These are phyloP conservation scores for Periparus ater DNA, from an alignment of 2,797 vertebrate genomes.

Conservation along the genomic window DNA sequence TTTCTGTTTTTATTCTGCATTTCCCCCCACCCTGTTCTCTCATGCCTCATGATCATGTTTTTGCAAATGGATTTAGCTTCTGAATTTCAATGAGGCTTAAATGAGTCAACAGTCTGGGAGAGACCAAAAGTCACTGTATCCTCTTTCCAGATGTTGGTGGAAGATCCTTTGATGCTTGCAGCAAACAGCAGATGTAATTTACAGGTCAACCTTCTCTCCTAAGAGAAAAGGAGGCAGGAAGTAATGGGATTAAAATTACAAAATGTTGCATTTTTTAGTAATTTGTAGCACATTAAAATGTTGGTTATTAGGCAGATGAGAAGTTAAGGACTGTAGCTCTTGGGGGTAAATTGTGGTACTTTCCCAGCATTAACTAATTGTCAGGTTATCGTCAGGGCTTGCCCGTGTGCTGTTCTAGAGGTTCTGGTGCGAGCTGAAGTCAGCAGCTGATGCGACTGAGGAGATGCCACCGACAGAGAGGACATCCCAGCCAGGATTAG, in stretches of 20 bases:
- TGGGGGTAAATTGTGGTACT: background rate
- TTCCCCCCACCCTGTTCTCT: background rate
- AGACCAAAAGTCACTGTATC: constrained; percentile 37
- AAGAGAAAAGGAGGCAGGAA: background rate
- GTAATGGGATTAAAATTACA: background rate
- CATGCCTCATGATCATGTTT: background rate
- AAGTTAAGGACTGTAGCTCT: background rate
- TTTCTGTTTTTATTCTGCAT: background rate
- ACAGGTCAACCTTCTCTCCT: background rate
- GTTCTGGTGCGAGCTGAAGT: background rate
- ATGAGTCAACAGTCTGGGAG: constrained; percentile 38
- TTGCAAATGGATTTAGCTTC: constrained; percentile 27
- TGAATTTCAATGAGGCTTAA: constrained; percentile 49
- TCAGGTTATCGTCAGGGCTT: background rate
- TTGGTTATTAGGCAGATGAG: background rate
- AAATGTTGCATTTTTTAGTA: background rate
- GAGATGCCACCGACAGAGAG: background rate
- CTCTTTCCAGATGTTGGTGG: constrained; percentile 49
- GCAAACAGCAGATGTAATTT: constrained; percentile 36
- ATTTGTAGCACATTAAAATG: background rate
- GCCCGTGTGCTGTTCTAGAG: rapidly evolving
- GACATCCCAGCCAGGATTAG: background rate
- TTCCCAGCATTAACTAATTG: background rate
- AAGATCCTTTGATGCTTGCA: constrained; percentile 47
- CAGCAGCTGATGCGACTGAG: background rate